Evolutionary conservation across 1,140 invertebrate species (phyloP).

Genomic region (Drosophila nannoptera): DNA sequence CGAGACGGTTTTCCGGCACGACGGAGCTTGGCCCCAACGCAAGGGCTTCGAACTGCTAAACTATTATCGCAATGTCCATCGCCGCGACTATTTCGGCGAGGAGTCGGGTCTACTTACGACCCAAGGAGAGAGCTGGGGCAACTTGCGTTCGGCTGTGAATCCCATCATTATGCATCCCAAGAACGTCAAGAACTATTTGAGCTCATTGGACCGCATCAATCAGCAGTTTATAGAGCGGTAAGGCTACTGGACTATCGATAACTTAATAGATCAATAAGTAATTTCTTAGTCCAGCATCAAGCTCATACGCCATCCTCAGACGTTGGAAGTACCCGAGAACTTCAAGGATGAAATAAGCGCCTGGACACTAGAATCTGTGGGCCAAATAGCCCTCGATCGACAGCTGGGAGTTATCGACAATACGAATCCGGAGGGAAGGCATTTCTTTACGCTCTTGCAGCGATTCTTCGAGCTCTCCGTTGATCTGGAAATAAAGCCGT

Average conservation of each 20-base stretch:
- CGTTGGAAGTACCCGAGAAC: constrained; percentile 80
- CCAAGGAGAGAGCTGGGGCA: constrained; percentile 38
- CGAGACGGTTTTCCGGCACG: constrained; percentile 44
- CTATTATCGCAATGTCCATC: constrained; percentile 40
- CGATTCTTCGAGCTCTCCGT: constrained; percentile 82
- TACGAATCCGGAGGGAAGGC: constrained; percentile 80
- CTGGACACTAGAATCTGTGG: constrained; percentile 86
- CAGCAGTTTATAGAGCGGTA: constrained; percentile 43
- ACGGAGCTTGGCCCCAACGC: constrained; percentile 55
- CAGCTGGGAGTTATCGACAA: constrained; percentile 81
- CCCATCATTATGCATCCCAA: constrained; percentile 79
- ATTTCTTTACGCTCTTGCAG: constrained; percentile 82
- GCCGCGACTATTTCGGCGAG: constrained; percentile 41
- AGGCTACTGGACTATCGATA: background rate
- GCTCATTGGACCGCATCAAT: constrained; percentile 76
- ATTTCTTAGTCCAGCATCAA: constrained; percentile 78
- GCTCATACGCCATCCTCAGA: constrained; percentile 80
- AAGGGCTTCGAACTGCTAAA: constrained; percentile 38
- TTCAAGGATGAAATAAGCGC: constrained; percentile 84
- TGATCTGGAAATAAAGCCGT: constrained; percentile 82
- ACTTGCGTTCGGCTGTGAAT: constrained; percentile 66
- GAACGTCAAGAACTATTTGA: constrained; percentile 76
- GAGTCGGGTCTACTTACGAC: constrained; percentile 27
- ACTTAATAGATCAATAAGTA: background rate
- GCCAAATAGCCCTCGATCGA: constrained; percentile 84